A percentile compares a stretch with the other conserved stretches of the same genome.
These are phyloP conservation scores for Antedon mediterranea DNA, from an alignment of 53 echinoderm and acorn worm genomes.

Conservation along the genomic window DNA sequence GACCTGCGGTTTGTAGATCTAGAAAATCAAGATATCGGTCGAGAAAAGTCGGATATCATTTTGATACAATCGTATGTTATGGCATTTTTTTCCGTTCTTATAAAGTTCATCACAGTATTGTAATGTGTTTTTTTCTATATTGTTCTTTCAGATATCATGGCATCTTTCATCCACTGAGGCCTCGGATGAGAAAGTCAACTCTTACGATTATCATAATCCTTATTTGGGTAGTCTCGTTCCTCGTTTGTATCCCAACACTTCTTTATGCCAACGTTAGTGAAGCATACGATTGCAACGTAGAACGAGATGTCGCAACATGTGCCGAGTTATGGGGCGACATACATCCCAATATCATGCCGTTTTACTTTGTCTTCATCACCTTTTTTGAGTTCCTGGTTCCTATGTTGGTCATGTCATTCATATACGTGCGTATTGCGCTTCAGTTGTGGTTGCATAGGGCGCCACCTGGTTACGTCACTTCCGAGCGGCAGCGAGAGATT, in stretches of 20 bases:
- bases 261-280: slow-evolving; percentile 11
- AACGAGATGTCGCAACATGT: slow-evolving; percentile 27
- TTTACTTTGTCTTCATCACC: slow-evolving; percentile 57
- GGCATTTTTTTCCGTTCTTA: too few species aligned
- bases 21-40: too few species aligned
- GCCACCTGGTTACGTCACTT: slow-evolving; percentile 52
- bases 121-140: background rate
- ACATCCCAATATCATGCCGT: slow-evolving; percentile 14
- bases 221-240: slow-evolving; percentile 69
- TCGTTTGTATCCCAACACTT: slow-evolving; percentile 68
- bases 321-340: slow-evolving; percentile 57
- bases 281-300: slow-evolving; percentile 16
- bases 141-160: slow-evolving; percentile 52
- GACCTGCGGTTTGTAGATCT: too few species aligned
- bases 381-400: slow-evolving; percentile 71
- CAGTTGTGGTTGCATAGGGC: slow-evolving; percentile 86
- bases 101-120: too few species aligned
- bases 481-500: slow-evolving; percentile 76
- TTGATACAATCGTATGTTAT: too few species aligned
- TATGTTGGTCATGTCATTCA: slow-evolving; percentile 63
- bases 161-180: slow-evolving; percentile 85
- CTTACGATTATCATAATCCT: slow-evolving; percentile 38
- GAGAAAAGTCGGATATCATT: too few species aligned
- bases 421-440: slow-evolving; percentile 71
- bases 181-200: slow-evolving; percentile 68